These are phyloP conservation scores for Climacteris rufus DNA, from an alignment of 2,113 vertebrate species.

Conservation along the genomic window DNA sequence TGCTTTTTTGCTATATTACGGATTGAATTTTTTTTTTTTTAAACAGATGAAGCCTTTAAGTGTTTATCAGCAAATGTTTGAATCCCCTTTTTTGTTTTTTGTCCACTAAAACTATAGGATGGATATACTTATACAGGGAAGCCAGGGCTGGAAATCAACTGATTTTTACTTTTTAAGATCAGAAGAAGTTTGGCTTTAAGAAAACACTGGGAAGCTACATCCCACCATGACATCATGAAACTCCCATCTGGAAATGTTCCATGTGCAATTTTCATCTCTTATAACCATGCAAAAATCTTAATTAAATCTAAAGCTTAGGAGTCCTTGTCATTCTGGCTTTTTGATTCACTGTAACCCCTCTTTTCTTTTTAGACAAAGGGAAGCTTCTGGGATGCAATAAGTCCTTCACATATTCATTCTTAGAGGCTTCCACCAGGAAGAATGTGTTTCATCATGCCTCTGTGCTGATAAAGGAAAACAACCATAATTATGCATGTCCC, in stretches of 20 bases:
- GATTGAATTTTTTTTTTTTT: neutral
- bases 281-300: neutral
- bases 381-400: neutral
- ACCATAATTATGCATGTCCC: neutral
- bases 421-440: neutral
- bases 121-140: neutral
- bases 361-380: neutral
- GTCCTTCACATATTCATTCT: neutral
- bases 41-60: neutral
- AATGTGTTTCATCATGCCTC: neutral
- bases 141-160: neutral
- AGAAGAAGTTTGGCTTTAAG: neutral
- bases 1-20: neutral
- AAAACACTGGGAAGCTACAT: neutral
- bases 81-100: neutral
- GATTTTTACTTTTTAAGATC: neutral
- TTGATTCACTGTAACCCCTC: neutral
- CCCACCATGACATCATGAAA: neutral
- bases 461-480: neutral
- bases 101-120: neutral
- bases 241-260: neutral
- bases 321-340: neutral
- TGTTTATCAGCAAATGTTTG: neutral
- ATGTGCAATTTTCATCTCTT: neutral
- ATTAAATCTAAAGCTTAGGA: neutral